Conservation (phyloP, 2,113 vertebrate genomes). For the Cephalopholis sonnerati region DNA sequence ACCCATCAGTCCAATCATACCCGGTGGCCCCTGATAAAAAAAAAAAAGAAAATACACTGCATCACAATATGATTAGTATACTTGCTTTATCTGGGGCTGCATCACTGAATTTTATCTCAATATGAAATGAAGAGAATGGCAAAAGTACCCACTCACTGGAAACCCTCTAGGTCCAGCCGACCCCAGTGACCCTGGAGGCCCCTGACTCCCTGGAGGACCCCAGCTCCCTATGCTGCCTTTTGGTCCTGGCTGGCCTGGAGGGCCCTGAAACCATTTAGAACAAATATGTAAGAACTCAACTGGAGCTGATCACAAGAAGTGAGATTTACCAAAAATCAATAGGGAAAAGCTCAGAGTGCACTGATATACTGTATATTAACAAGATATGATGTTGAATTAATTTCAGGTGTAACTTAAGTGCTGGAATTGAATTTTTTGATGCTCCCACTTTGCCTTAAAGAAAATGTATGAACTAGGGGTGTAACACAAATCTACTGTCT, state of each 20-base stretch:
- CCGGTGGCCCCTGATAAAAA: slow-evolving; percentile 78
- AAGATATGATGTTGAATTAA: no score
- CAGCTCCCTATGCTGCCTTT: slow-evolving; percentile 75
- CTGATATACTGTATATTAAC: not conserved
- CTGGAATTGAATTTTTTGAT: not conserved
- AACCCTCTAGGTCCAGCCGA: slow-evolving; percentile 77
- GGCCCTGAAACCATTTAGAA: slow-evolving; percentile 74
- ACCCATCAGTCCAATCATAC: slow-evolving; percentile 74
- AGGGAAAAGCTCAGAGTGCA: not conserved
- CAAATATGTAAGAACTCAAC: not conserved
- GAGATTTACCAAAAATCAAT: not conserved
- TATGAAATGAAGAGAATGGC: slow-evolving; percentile 5
- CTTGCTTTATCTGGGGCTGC: not conserved
- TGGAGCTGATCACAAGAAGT: not conserved
- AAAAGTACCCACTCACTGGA: slow-evolving; percentile 83
- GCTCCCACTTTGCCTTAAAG: not conserved
- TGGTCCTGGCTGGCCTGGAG: slow-evolving; percentile 72
- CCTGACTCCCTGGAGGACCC: slow-evolving; percentile 78
- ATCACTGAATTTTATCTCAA: not conserved
- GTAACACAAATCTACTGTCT: not conserved
- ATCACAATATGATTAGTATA: not conserved
- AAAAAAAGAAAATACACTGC: not conserved
- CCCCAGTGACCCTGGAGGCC: slow-evolving; percentile 75
- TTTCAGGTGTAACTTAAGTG: not conserved
- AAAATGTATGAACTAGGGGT: not conserved